Evolutionary conservation across 1,140 invertebrate genomes (phyloP), one percentile per base, ranked within the genome.

Genomic region (Potamilus streckersoni): DNA sequence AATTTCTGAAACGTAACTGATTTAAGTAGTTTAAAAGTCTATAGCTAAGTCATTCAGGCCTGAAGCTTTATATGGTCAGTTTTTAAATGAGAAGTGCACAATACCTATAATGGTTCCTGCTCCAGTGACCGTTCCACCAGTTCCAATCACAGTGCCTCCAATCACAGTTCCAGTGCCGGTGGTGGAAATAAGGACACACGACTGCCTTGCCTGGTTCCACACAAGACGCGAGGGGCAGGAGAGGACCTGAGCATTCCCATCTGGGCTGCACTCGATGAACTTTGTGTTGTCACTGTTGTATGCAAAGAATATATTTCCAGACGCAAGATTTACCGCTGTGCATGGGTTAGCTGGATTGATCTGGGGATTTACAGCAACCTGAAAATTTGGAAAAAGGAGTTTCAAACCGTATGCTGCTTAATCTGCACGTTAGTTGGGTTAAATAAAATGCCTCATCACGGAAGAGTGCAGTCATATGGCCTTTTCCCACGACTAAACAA

Each of bases 191-290:
- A 77, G 70, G 31, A 73, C 70, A 57, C 75, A 77, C 8, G 70
- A 68, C 56, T 73, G 63, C 14, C 70, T 63, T 5, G 11, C 14
- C 4, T 63, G 49, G 49, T 69, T 61, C 31, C 67, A 77, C 58
- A 68, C 58, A 14, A 77, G 75, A 57, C 75, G 63, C 15, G 70
- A 23, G n/a, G 76, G 75, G 59, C 74, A 80, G 2, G 70, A 68
- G 11, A 80, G 72, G 55, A 78, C 71, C 1, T 23, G 63, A 15
- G 69, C 60, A 23, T 71, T 56, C 17, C 78, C 78, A 19, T 74
- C 49, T 13, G 38, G 59, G 55, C 72, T 70, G 66, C 82, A 83
- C 62, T 83, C 80, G 17, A 78, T 78, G 62, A 81, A 83, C 62
- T 79, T 81, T 15, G 71, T 76, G 63, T 76, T 78, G 71, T 80